Evolutionary conservation across 2,113 vertebrate species (phyloP).

Genomic region (Haplochromis burtoni): DNA sequence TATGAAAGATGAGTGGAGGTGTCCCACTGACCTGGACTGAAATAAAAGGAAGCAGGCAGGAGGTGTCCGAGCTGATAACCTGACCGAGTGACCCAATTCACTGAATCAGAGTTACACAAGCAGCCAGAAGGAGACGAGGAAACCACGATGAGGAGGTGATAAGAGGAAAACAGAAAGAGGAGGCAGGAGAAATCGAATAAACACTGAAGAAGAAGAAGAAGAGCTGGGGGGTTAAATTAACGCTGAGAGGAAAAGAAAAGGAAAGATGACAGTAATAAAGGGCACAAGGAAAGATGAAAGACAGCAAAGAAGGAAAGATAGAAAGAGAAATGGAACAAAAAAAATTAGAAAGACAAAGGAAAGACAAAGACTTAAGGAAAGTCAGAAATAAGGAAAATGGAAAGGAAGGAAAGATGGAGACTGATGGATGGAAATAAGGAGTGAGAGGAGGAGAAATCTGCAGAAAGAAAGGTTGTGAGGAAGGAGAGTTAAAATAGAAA

Average conservation of each 20-base stretch:
- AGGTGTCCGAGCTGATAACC: not conserved
- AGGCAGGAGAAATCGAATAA: not conserved
- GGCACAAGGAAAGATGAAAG: not conserved
- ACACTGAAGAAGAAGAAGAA: not conserved
- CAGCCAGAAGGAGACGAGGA: not conserved
- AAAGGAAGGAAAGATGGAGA: not conserved
- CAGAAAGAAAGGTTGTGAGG: not conserved
- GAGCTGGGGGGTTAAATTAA: not conserved
- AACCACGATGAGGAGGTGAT: not conserved
- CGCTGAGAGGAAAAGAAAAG: not conserved
- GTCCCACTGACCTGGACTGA: constrained; percentile 38
- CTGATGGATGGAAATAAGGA: not conserved
- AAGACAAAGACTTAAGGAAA: not conserved
- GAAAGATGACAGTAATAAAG: not conserved
- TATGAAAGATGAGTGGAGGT: not conserved
- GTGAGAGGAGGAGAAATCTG: not conserved
- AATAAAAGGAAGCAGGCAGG: not conserved
- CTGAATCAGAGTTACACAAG: constrained; percentile 5
- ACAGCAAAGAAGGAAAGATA: not conserved
- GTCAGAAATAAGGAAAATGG: not conserved
- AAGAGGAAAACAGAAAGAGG: not conserved
- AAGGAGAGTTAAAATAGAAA: not conserved
- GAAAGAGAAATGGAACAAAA: not conserved
- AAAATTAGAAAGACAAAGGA: not conserved
- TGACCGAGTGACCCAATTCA: not conserved